These are phyloP conservation scores for Sphecodes monilicornis DNA, from an alignment of 2,888 invertebrate species.

Conservation along the genomic window DNA sequence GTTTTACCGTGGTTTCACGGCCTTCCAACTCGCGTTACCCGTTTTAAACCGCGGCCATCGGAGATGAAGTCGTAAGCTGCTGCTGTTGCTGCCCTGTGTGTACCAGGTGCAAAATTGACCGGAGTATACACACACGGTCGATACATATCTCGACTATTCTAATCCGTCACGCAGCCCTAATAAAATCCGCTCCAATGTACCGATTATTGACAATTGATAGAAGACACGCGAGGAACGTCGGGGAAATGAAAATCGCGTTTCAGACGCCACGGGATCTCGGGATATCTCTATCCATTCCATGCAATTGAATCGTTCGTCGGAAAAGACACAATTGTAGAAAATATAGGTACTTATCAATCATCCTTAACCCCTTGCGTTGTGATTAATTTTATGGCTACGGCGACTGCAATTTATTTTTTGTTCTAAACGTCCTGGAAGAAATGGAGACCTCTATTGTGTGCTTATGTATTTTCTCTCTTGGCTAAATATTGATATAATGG, in stretches of 20 bases:
- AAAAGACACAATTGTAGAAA: background rate
- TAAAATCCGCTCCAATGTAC: conserved; percentile 21
- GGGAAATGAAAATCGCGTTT: background rate
- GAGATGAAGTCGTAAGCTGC: conserved; percentile 72
- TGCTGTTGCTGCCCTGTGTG: too few relatives aligned
- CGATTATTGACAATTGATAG: conserved; percentile 6
- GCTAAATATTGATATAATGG: too few relatives aligned
- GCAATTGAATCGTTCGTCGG: background rate
- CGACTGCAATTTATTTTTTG: background rate
- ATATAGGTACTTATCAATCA: background rate
- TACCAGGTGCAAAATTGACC: conserved; percentile 55
- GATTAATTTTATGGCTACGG: background rate
- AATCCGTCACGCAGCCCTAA: conserved; percentile 38
- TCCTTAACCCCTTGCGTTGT: background rate
- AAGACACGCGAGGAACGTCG: background rate
- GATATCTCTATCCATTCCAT: background rate
- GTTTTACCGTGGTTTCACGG: conserved; percentile 46
- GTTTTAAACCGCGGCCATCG: conserved; percentile 38
- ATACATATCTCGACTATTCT: conserved; percentile 53
- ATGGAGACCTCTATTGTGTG: too few relatives aligned
- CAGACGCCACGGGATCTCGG: background rate
- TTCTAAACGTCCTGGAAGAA: background rate
- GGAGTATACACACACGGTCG: conserved; percentile 26
- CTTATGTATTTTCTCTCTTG: too few relatives aligned
- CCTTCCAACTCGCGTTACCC: conserved; percentile 23